phyloP scores from a whole-genome alignment of 2,888 invertebrate species.

The Nymphalis polychloros region DNA sequence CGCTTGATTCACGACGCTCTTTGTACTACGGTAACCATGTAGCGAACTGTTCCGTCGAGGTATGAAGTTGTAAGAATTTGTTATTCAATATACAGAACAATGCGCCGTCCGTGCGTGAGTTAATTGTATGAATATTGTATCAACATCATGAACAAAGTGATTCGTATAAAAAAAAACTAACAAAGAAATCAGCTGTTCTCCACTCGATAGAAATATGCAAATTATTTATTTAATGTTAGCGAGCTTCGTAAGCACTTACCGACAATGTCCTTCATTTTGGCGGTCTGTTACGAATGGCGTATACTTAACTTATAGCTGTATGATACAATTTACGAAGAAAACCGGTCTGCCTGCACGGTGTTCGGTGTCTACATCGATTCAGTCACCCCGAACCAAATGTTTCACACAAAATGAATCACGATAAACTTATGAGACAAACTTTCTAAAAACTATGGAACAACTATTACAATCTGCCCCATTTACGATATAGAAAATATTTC shows the following conservation, averaged over 20 bases:
- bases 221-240: slow-evolving; percentile 44
- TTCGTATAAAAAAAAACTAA: slow-evolving; percentile 33
- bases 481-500: slow-evolving; percentile 4
- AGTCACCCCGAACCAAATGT: slow-evolving; percentile 67
- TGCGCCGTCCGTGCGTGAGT: slow-evolving; percentile 37
- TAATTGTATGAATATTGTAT: slow-evolving; percentile 30
- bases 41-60: slow-evolving; percentile 16
- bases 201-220: slow-evolving; percentile 30
- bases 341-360: slow-evolving; percentile 69
- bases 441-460: slow-evolving; percentile 36
- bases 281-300: slow-evolving; percentile 47
- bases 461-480: slow-evolving; percentile 16
- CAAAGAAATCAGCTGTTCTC: slow-evolving; percentile 47
- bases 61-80: slow-evolving; percentile 31
- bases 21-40: slow-evolving; percentile 22
- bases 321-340: slow-evolving; percentile 68
- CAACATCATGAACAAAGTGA: slow-evolving; percentile 18
- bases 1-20: slow-evolving; percentile 65
- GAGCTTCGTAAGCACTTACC: slow-evolving; percentile 39
- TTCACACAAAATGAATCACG: slow-evolving; percentile 69
- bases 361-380: slow-evolving; percentile 63
- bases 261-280: slow-evolving; percentile 59
- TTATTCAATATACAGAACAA: slow-evolving; percentile 40
- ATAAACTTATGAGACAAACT: slow-evolving; percentile 44
- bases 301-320: slow-evolving; percentile 45